Evolutionary conservation across 1,140 invertebrate species (phyloP).

Genomic region (Heliconius melpomene): DNA sequence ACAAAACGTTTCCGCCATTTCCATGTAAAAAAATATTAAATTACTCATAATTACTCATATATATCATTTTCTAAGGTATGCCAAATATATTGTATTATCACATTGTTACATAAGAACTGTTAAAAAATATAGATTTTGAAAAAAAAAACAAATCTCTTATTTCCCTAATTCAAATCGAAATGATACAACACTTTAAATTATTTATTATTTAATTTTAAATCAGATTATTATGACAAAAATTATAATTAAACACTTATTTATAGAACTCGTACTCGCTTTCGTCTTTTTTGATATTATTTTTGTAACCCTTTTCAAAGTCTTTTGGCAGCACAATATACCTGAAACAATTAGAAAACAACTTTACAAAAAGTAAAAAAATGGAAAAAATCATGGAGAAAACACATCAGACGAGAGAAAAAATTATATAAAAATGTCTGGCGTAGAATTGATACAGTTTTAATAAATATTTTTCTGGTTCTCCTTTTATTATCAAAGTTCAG

Average conservation of each 20-base stretch:
- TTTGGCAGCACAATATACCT: slow-evolving; percentile 98
- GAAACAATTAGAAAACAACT: slow-evolving; percentile 8
- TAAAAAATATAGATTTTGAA: slow-evolving; percentile 75
- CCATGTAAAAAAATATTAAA: slow-evolving; percentile 52
- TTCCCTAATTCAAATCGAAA: neutral
- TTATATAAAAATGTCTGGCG: too few species aligned
- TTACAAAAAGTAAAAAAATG: too few species aligned
- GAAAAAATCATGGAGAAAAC: too few species aligned
- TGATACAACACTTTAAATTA: slow-evolving; percentile 1
- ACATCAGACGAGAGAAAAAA: too few species aligned
- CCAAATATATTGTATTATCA: slow-evolving; percentile 80
- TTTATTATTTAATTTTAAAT: slow-evolving; percentile 11
- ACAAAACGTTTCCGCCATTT: slow-evolving; percentile 49
- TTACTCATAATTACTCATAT: slow-evolving; percentile 45
- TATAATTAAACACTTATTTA: slow-evolving; percentile 87
- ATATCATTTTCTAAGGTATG: slow-evolving; percentile 74
- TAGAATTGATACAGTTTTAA: too few species aligned
- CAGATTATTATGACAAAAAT: slow-evolving; percentile 18
- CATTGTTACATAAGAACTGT: slow-evolving; percentile 77
- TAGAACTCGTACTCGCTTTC: slow-evolving; percentile 99
- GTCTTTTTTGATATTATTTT: slow-evolving; percentile 99
- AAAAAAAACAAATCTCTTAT: slow-evolving; percentile 29
- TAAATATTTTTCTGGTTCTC: too few species aligned
- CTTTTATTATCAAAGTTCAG: too few species aligned
- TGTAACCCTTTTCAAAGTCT: slow-evolving; percentile 99